These are phyloP conservation scores for Pseudorasbora parva DNA, from an alignment of 2,113 vertebrate genomes.

Conservation along the genomic window DNA sequence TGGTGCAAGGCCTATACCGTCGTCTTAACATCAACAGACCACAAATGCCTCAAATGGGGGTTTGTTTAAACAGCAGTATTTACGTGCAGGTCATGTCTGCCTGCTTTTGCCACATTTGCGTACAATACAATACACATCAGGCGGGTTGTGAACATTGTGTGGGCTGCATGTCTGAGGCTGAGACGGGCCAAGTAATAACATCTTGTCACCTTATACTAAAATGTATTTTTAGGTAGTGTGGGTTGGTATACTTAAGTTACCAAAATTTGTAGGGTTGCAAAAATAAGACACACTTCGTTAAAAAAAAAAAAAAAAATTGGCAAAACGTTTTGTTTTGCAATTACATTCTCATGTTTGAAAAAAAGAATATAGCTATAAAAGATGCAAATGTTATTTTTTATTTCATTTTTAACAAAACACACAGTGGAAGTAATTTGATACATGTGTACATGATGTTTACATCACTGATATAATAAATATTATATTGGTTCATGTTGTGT, in stretches of 20 bases:
- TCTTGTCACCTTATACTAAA: neutral
- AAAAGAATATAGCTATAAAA: neutral
- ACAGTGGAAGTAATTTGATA: neutral
- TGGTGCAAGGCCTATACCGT: neutral
- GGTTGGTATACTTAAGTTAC: neutral
- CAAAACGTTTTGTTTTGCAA: neutral
- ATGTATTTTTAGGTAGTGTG: conserved; percentile 4
- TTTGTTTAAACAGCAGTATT: neutral
- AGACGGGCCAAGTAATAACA: conserved; percentile 7
- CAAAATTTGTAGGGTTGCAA: no score
- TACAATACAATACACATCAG: neutral
- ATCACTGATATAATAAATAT: neutral
- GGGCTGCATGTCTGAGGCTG: neutral
- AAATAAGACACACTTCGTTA: neutral
- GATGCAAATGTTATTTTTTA: neutral
- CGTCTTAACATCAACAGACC: conserved; percentile 6
- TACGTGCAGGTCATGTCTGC: neutral
- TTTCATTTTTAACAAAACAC: neutral
- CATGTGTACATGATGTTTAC: neutral
- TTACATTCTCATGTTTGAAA: neutral
- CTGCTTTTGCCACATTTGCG: neutral
- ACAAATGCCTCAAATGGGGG: neutral
- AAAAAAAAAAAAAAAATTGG: no score
- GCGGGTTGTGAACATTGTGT: neutral
- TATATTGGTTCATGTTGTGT: no score